Base-by-base conservation (phyloP, 2,888 invertebrate genomes). In the Artemia sinica region DNA sequence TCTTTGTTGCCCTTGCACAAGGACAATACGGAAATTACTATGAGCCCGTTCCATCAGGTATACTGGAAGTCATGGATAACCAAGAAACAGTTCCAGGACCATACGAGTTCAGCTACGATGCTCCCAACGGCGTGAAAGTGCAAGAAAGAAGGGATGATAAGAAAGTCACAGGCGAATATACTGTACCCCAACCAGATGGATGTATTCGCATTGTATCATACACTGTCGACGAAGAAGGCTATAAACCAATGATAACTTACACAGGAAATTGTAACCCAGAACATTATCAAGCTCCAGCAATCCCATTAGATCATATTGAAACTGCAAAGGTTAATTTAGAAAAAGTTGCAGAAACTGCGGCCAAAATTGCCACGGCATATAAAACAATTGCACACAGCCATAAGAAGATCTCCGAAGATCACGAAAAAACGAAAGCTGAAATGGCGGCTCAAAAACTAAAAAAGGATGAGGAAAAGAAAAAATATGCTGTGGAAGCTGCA, bases 391-490 rank as follows among this genome's bases (percentile, higher is more conserved):
- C 28, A 58, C 14, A 58, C 9, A 58, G 10, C 28, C 63, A 58
- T 28, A 58, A 58, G 63, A n/a, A 58, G 28, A 58, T 58, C 63
- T n/a, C 28, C 63, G 63, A n/a, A 18, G 63, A 58, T n/a, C 63
- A 58, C 63, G 63, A 58, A 58, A 58, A 58, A 58, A 58, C 28
- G 63, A 58, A 58, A 28, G 63, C 63, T 18, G 63, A 58, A 28
- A 58, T 58, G 63, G 63, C 63, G 11, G 63, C n/a, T n/a, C 14
- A n/a, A 11, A 28, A 58, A 41, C 41, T 41, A 41, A 41, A 41
- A 6, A 41, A 5, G 41, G 41, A 41, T 5, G 41, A 41, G 41
- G 41, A 41, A 41, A 41, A 41, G 41, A 41, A 41, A 41, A 41
- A 41, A 41, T 41, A 41, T 41, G 41, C 41, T 41, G 41, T 41